Base-by-base conservation (phyloP, 2,888 invertebrate genomes). In the Nomada ruficornis region DNA sequence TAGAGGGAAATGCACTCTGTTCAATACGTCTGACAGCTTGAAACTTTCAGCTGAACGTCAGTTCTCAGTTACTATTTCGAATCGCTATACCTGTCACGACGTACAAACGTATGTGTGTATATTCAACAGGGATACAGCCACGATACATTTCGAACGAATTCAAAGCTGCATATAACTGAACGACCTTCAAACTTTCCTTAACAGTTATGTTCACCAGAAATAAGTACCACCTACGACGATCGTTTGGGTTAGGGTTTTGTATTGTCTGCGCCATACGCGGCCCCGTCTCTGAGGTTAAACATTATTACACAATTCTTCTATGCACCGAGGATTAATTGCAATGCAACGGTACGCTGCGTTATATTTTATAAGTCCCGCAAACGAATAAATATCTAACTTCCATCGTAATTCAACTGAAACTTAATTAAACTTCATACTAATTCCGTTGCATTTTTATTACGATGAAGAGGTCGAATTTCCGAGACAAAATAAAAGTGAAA, bases 81-180 rank as follows among this genome's bases (percentile, higher is more conserved):
- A 78, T 59, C 65, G 50, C 50, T 75, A 65, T 68, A 77, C 50
- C 78, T 73, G 76, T 77, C 84, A 68, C 77, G 57, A 64, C 59
- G 74, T 86, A 78, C 65, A 36, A 57, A 70, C 52, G 63, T 74
- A 60, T 54, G 65, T 47, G 60, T 55, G 71, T 70, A 55, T 57
- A 65, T 65, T 70, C 59, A 77, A 63, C 60, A 36, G 20, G 71
- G 64, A 64, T 69, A 47, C 65, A 72, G 69, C n/a, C 64, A 20
- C 63, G 54, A 15, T 42, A 36, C 57, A 75, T 65, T 82, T 18
- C 4, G 60, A 54, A 23, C 73, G 60, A 79, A 76, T 81, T 84
- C 74, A 55, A 67, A 67, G 23, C 76, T 42, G 11, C 62, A 13
- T 77, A 81, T 69, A 64, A 55, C 70, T 0, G 11, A 20, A 29